Conservation (phyloP, 2,113 vertebrate genomes). For the Potamarius usumacintae region DNA sequence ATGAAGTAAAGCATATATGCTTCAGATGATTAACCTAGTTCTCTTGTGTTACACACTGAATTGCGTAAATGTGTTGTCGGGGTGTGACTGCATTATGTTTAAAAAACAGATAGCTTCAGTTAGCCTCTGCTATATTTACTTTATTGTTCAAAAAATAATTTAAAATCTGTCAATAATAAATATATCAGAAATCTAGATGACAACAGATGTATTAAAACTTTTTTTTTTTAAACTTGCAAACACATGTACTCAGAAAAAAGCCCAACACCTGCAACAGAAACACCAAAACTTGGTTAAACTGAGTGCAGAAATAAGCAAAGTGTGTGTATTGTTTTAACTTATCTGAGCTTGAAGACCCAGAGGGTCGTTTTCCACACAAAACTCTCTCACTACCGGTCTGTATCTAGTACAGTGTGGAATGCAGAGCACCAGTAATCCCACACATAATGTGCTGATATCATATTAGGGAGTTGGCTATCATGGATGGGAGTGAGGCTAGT, state of each 20-base stretch:
- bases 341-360: not conserved
- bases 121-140: not conserved
- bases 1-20: not conserved
- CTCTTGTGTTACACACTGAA: not conserved
- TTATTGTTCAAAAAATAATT: not conserved
- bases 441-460: constrained; percentile 26
- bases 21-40: not conserved
- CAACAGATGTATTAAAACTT: not conserved
- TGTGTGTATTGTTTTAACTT: not conserved
- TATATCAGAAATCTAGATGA: not conserved
- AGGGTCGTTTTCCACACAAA: not conserved
- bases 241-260: not conserved
- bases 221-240: not conserved
- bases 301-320: not conserved
- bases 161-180: not conserved
- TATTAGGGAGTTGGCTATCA: constrained; percentile 36
- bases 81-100: not conserved
- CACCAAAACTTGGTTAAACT: not conserved
- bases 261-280: not conserved
- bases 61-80: not conserved
- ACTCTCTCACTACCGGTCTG: not conserved
- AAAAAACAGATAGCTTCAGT: not conserved
- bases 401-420: constrained; percentile 22
- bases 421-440: constrained; percentile 34
- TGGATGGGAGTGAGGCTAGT: constrained; percentile 26